Conservation (phyloP, 2,113 vertebrate species). For the Indicator maculatus region DNA sequence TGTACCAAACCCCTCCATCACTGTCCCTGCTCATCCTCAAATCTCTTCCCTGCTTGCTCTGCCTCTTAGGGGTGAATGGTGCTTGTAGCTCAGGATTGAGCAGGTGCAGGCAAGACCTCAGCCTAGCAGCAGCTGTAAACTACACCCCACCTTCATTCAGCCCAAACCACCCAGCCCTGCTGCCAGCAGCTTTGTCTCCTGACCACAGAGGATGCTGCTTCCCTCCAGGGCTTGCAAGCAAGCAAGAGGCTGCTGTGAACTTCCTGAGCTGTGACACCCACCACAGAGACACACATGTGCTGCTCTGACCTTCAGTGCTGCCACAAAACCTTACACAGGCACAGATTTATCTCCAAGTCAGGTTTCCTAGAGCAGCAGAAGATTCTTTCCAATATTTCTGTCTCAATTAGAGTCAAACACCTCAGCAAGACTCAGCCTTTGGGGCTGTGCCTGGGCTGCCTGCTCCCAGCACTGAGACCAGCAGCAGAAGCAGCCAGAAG, state of each 20-base stretch:
- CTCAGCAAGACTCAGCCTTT: conserved; percentile 21
- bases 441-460: conserved; percentile 28
- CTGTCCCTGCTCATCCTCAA: background rate
- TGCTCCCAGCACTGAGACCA: background rate
- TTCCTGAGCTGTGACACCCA: conserved; percentile 7
- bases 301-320: background rate
- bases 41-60: background rate
- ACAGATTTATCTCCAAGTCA: conserved; percentile 28
- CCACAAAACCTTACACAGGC: background rate
- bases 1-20: background rate
- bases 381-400: conserved; percentile 36
- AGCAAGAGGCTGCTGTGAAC: background rate
- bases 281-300: background rate
- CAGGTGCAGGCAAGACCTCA: background rate
- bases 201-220: background rate
- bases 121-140: background rate
- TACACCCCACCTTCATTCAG: background rate
- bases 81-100: background rate
- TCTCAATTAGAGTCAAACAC: conserved; percentile 58
- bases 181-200: background rate
- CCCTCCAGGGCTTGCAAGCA: background rate
- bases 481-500: conserved; percentile 58
- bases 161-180: background rate
- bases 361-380: conserved; percentile 26
- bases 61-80: background rate